Base-by-base conservation (phyloP, 1,140 invertebrate genomes). In the Hydropsyche tenuis region DNA sequence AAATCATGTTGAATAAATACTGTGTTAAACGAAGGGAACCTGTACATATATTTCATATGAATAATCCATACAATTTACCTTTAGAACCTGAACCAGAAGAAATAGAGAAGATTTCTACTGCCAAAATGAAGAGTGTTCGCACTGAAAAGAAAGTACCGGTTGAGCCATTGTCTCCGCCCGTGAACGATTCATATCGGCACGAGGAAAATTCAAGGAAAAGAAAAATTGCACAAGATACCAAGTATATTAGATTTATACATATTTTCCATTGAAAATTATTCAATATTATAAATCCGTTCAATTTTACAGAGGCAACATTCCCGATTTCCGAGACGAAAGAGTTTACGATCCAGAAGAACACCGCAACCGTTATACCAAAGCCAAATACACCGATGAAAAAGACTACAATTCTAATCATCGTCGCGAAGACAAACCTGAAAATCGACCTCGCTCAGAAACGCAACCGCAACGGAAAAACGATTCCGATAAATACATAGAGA, bases 41-140 rank as follows among this genome's bases (percentile, higher is more conserved):
- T n/a, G n/a, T n/a, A n/a, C n/a, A n/a, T n/a, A n/a, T n/a, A n/a
- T n/a, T n/a, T n/a, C n/a, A n/a, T n/a, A n/a, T n/a, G n/a, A n/a
- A n/a, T n/a, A n/a, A n/a, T n/a, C 9, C 30, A 14, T 53, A 18
- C 20, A 53, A 53, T 53, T n/a, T n/a, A 18, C 14, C 27, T 63
- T 63, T 27, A 63, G 60, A 63, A 63, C 23, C 23, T 23, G 23
- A 30, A n/a, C 22, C 6, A 22, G 30, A 42, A 20, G 23, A 27
- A 63, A 18, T 20, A 7, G 48, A 53, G 16, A 53, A 63, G 16
- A n/a, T 30, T 14, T n/a, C 11, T 6, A 27, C 16, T 11, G 27
- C 12, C 30, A 63, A 63, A 27, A 27, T 63, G 14, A 63, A 63
- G 23, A 27, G 23, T 42, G 60, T 63, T n/a, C 23, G 60, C 23